Evolutionary conservation across 2,113 vertebrate species (phyloP).

Genomic region (Xiphophorus hellerii): DNA sequence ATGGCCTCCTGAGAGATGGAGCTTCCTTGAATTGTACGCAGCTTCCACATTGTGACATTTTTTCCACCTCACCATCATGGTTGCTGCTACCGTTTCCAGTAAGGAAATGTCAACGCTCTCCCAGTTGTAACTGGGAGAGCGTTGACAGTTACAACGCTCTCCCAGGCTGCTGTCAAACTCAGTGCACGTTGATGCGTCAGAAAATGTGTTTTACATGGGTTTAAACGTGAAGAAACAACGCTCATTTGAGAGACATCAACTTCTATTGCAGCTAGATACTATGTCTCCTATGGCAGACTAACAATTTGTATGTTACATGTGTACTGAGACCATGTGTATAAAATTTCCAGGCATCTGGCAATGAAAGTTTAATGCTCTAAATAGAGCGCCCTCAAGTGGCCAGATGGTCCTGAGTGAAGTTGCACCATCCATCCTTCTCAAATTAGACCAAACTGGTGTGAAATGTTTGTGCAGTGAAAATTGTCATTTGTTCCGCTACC

Average conservation of each 20-base stretch:
- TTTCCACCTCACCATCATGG: slow-evolving; percentile 59
- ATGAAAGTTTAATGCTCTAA: neutral
- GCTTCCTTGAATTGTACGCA: slow-evolving; percentile 80
- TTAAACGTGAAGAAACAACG: too few species aligned
- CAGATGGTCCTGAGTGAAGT: too few species aligned
- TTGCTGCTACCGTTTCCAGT: neutral
- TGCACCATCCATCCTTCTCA: too few species aligned
- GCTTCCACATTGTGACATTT: slow-evolving; percentile 67
- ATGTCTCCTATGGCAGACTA: too few species aligned
- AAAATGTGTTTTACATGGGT: neutral
- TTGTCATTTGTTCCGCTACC: too few species aligned
- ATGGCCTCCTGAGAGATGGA: slow-evolving; percentile 58
- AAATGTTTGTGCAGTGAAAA: too few species aligned
- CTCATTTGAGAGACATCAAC: too few species aligned
- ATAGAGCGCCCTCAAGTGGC: neutral
- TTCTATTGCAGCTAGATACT: too few species aligned
- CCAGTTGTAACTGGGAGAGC: neutral
- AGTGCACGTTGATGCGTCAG: neutral
- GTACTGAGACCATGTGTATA: neutral
- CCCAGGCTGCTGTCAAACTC: neutral
- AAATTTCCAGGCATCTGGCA: neutral
- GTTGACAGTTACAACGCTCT: too few species aligned
- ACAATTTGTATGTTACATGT: too few species aligned
- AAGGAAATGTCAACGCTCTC: neutral
- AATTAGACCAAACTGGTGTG: too few species aligned